Conservation (phyloP, 2,888 invertebrate species). For the Serrognathus titanus region DNA sequence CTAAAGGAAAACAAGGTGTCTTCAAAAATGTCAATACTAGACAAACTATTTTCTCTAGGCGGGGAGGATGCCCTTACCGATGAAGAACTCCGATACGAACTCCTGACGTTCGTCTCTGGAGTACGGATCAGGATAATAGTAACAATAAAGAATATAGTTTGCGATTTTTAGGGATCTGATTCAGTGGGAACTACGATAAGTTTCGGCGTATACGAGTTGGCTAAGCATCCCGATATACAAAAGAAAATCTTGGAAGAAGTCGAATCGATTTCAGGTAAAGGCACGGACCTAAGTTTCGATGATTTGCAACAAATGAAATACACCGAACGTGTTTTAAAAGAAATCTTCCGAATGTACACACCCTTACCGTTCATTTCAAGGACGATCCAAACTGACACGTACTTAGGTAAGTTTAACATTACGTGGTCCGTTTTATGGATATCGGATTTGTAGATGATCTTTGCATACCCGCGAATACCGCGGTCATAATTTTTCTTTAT, state of each 20-base stretch:
- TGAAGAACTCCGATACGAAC: too few relatives aligned
- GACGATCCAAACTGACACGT: conserved; percentile 3
- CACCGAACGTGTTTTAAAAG: conserved; percentile 24
- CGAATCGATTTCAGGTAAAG: conserved; percentile 7
- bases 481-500: neutral
- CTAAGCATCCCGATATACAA: conserved; percentile 26
- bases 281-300: conserved; percentile 1
- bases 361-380: conserved; percentile 17
- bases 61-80: too few relatives aligned
- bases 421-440: too few relatives aligned
- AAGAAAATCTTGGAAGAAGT: conserved; percentile 24
- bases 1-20: too few relatives aligned
- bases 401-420: conserved; percentile 11
- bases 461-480: neutral
- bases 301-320: conserved; percentile 21
- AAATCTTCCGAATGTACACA: conserved; percentile 20
- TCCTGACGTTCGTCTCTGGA: too few relatives aligned
- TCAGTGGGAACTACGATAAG: conserved; percentile 21
- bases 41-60: too few relatives aligned
- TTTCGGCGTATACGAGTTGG: conserved; percentile 23
- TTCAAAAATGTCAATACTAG: too few relatives aligned
- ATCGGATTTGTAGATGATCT: neutral
- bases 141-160: too few relatives aligned
- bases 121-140: too few relatives aligned
- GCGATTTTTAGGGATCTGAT: conserved; percentile 23